Evolutionary conservation across 2,113 vertebrate genomes (phyloP), one percentile per base, ranked within the genome.

Genomic region (Casuarius casuarius): DNA sequence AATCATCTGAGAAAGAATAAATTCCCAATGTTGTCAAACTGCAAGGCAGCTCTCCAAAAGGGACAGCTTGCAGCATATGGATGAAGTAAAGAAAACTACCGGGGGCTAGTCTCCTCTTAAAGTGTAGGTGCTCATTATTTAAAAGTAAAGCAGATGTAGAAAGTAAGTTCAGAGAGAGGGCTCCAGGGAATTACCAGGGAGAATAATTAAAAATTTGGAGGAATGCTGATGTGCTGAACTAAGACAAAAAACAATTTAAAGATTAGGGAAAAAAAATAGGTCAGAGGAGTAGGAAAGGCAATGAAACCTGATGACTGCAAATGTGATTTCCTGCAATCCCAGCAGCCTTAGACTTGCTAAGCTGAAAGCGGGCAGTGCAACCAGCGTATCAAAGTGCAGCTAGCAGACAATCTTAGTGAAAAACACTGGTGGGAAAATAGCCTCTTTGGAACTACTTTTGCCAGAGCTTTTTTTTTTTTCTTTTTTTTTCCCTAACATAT

Each of bases 141-240:
- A 26, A 63, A 85, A 14, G 21, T 58, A 91, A 79, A 76, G 46
- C 21, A 66, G 84, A 52, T 17, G 40, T 63, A 85, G 63, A 70
- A 76, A 73, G 54, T 48, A 90, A 83, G 84, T 87, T 89, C 46
- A 89, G 75, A 71, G 19, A 75, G 29, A 58, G 18, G 15, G n/a
- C 38, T 95, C 49, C 25, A 44, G 71, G 67, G 78, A 94, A 67
- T 65, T 56, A n/a, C 54, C 23, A 40, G 17, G 38, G 65, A 90
- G 83, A 90, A 87, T 72, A 95, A 93, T 88, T 95, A 88, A 96
- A 92, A 92, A 67, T 59, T 70, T 94, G 63, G 63, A 89, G 28
- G n/a, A 89, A 89, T 74, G 59, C 17, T 96, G 90, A 85, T 75
- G 28, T 80, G 81, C 71, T 89, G 67, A 96, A 87, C 42, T 63